Evolutionary conservation across 2,113 vertebrate species (phyloP), one percentile per base, ranked within the genome.

Genomic region (Eudyptes chrysolophus): DNA sequence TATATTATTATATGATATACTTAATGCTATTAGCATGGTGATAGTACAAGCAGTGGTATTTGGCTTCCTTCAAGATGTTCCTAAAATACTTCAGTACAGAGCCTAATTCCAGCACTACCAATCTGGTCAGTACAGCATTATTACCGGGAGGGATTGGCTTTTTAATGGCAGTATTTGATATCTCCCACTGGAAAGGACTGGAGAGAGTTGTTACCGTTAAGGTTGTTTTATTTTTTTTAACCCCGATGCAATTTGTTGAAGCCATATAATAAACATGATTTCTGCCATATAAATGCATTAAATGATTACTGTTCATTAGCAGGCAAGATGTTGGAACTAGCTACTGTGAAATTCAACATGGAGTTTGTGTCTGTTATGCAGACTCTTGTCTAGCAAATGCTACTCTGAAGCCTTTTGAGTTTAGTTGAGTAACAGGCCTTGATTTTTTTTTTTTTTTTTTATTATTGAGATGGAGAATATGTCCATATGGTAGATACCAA

Each of bases 401-500:
- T 91, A 40, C 54, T 89, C 24, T 49, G 42, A 76, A 96, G 77
- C 74, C 61, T 96, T 84, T 74, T 44, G 51, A 90, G 46, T 84
- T 85, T 92, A 93, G 70, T 83, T 95, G 84, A 94, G 58, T 78
- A 94, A 68, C 69, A 84, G 61, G 60, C 80, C 52, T n/a, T 94
- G 29, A 4, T 48, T 69, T 21, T 40, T 72, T 40, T 27, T 57
- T 72, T 40, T 26, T 40, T 21, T 48, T 58, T n/a, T 18, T 51
- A 27, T 18, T 57, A 25, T 75, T 86, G 29, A 57, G 2, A 40
- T 79, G 34, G 77, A 65, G 65, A 94, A 58, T 96, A 24, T 87
- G 74, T 79, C 95, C 93, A 95, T 96, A 90, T 97, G 97, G 94
- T 94, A 77, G 89, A 74, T 96, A 96, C 81, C 89, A 95, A 93